phyloP scores from a whole-genome alignment of 2,797 vertebrate species.

The Notamacropus eugenii region DNA sequence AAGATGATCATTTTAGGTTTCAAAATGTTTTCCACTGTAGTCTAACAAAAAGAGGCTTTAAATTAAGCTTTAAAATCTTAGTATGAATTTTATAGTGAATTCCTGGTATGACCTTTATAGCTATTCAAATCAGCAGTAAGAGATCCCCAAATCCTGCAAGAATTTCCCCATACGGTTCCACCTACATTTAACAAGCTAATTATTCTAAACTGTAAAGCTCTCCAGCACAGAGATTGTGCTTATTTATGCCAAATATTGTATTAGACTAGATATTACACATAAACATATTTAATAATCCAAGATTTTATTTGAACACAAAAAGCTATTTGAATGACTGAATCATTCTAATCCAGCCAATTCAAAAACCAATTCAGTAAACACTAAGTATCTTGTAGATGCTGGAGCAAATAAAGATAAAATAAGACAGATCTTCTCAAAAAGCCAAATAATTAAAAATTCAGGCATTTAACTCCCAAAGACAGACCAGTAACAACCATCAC shows the following conservation, averaged over 20 bases:
- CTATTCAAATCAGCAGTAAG: background rate
- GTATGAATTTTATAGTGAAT: background rate
- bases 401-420: background rate
- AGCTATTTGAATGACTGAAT: background rate
- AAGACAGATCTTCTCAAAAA: background rate
- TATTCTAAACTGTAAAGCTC: slow-evolving; percentile 4
- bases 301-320: slow-evolving; percentile 5
- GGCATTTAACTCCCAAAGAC: background rate
- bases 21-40: background rate
- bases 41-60: background rate
- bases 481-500: background rate
- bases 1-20: background rate
- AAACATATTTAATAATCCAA: slow-evolving; percentile 2
- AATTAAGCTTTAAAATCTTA: background rate
- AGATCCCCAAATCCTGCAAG: background rate
- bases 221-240: background rate
- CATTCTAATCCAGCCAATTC: background rate
- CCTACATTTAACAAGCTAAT: slow-evolving; percentile 1
- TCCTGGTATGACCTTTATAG: background rate
- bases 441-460: background rate
- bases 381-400: background rate
- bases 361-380: background rate
- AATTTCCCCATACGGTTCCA: background rate
- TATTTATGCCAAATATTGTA: background rate
- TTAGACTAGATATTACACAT: background rate